phyloP scores from a whole-genome alignment of 2,113 vertebrate genomes.

The Geococcyx californianus region DNA sequence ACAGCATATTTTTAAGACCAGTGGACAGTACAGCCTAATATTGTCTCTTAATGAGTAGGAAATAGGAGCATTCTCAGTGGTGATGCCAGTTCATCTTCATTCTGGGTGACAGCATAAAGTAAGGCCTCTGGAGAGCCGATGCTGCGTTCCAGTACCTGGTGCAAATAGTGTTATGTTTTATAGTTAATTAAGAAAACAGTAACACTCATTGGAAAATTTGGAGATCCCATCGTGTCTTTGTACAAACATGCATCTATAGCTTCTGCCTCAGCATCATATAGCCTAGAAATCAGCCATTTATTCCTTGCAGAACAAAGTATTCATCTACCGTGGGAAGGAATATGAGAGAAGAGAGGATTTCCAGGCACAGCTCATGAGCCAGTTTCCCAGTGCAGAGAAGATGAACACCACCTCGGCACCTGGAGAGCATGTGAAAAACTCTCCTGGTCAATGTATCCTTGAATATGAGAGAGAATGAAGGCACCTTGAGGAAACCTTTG shows the following conservation, averaged over 20 bases:
- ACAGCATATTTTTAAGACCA: neutral
- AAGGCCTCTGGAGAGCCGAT: neutral
- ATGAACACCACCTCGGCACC: slow-evolving; percentile 94
- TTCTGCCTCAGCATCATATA: neutral
- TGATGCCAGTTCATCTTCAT: neutral
- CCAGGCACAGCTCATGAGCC: slow-evolving; percentile 92
- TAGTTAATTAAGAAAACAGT: neutral
- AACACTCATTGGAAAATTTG: neutral
- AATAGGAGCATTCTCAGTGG: neutral
- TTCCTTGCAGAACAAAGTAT: slow-evolving; percentile 91
- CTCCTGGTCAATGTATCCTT: slow-evolving; percentile 93
- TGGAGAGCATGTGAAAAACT: slow-evolving; percentile 84
- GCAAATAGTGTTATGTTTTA: neutral
- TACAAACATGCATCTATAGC: neutral
- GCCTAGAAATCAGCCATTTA: neutral
- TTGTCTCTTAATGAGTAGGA: neutral
- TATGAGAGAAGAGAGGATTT: slow-evolving; percentile 97
- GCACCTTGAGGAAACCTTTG: neutral
- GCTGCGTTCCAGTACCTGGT: neutral
- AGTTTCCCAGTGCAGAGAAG: slow-evolving; percentile 90
- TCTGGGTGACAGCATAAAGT: neutral
- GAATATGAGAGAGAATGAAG: neutral
- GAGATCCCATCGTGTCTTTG: too few relatives aligned
- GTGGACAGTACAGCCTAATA: neutral
- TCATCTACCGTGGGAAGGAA: slow-evolving; percentile 96